Evolutionary conservation across 2,888 invertebrate genomes (phyloP).

Genomic region (Dorcus hopei): DNA sequence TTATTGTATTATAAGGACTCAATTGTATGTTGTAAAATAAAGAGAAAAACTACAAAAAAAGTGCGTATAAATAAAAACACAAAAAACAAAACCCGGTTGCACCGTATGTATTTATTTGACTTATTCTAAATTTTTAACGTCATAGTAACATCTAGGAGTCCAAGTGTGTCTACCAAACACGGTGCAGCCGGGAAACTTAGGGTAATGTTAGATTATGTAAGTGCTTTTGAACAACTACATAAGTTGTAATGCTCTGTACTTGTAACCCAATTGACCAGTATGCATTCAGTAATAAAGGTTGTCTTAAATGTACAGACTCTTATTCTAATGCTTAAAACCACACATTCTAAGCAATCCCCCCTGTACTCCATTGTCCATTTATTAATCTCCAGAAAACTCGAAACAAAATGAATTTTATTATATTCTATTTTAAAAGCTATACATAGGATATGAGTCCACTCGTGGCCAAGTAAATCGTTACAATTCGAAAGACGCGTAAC

Average conservation of each 20-base stretch:
- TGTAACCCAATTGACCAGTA: slow-evolving; percentile 56
- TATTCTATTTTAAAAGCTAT: too few relatives aligned
- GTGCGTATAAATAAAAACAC: slow-evolving; percentile 25
- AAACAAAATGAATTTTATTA: too few relatives aligned
- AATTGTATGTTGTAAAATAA: slow-evolving; percentile 46
- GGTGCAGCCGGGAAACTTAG: slow-evolving; percentile 39
- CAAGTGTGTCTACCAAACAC: slow-evolving; percentile 25
- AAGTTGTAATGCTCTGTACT: slow-evolving; percentile 51
- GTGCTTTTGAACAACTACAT: slow-evolving; percentile 51
- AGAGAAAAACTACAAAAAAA: slow-evolving; percentile 30
- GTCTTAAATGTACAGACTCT: slow-evolving; percentile 49
- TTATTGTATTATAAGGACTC: slow-evolving; percentile 42
- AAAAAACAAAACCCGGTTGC: slow-evolving; percentile 35
- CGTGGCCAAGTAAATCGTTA: too few relatives aligned
- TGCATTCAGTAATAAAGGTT: slow-evolving; percentile 58
- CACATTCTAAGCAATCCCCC: too few relatives aligned
- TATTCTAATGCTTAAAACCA: too few relatives aligned
- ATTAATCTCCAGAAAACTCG: too few relatives aligned
- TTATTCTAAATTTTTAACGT: slow-evolving; percentile 38
- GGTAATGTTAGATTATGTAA: slow-evolving; percentile 48
- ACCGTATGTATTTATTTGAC: slow-evolving; percentile 35
- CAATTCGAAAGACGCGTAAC: too few relatives aligned
- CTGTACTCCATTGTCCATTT: too few relatives aligned
- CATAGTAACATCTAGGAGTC: slow-evolving; percentile 10
- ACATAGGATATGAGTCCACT: too few relatives aligned